Conservation (phyloP, 1,140 invertebrate genomes). For the Drosophila rufa region DNA sequence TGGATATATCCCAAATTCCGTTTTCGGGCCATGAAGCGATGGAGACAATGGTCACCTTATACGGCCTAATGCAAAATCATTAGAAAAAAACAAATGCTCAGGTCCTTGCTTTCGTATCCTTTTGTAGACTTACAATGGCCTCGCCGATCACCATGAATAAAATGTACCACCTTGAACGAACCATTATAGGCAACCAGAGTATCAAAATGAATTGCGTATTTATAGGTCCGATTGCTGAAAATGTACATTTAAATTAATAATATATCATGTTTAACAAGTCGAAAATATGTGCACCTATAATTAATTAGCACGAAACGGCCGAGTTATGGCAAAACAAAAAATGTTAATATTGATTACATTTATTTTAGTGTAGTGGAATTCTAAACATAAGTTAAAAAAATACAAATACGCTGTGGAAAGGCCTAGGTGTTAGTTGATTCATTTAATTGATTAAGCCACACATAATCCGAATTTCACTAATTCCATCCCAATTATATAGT, state of each 20-base stretch:
- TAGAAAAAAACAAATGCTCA: neutral
- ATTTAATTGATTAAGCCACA: neutral
- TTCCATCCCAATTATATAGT: neutral
- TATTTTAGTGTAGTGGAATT: no score
- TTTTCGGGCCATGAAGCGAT: neutral
- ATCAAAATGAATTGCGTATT: neutral
- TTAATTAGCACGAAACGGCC: neutral
- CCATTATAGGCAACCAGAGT: neutral
- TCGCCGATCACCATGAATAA: neutral
- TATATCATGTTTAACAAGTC: neutral
- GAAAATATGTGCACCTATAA: neutral
- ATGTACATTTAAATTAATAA: neutral
- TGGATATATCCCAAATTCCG: neutral
- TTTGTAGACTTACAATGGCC: neutral
- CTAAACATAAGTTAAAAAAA: neutral
- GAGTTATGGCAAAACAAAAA: neutral
- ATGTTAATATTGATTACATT: no score
- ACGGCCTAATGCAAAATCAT: neutral
- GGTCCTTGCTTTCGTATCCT: neutral
- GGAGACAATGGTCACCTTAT: neutral
- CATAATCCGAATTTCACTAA: neutral
- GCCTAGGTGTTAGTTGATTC: neutral
- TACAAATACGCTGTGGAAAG: neutral
- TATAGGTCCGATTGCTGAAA: neutral
- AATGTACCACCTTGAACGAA: neutral